These are phyloP conservation scores for Sisyra terminalis DNA, from an alignment of 2,888 invertebrate species.

Conservation along the genomic window DNA sequence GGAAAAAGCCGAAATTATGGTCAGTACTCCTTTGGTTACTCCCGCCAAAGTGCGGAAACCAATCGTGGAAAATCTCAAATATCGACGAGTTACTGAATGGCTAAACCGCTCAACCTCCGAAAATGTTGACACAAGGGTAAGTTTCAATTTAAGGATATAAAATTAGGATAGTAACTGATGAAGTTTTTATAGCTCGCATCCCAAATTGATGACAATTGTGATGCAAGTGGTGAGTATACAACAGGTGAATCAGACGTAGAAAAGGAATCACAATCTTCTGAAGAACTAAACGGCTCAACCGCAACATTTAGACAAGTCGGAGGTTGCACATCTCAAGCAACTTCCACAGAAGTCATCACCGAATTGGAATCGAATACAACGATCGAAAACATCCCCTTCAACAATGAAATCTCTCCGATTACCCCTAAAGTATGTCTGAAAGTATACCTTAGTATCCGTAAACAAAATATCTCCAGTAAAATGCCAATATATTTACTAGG, in stretches of 20 bases:
- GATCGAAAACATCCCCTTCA: conserved; percentile 15
- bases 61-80: conserved; percentile 38
- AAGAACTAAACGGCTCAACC: conserved; percentile 61
- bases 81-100: conserved; percentile 55
- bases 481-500: neutral
- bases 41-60: conserved; percentile 26
- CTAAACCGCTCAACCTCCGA: conserved; percentile 33
- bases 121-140: conserved; percentile 24
- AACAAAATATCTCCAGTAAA: neutral
- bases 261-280: conserved; percentile 53
- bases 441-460: too few species aligned
- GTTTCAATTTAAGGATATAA: too few species aligned
- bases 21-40: conserved; percentile 28
- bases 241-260: conserved; percentile 54
- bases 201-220: conserved; percentile 32
- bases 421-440: conserved; percentile 12
- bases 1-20: conserved; percentile 65
- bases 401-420: conserved; percentile 19
- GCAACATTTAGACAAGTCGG: conserved; percentile 37
- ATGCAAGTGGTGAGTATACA: conserved; percentile 81
- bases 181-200: too few species aligned
- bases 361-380: conserved; percentile 21
- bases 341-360: conserved; percentile 23
- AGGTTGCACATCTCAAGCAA: conserved; percentile 21
- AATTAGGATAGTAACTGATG: too few species aligned